These are phyloP conservation scores for Drosophila sturtevanti DNA, from an alignment of 1,140 invertebrate species.

Conservation along the genomic window DNA sequence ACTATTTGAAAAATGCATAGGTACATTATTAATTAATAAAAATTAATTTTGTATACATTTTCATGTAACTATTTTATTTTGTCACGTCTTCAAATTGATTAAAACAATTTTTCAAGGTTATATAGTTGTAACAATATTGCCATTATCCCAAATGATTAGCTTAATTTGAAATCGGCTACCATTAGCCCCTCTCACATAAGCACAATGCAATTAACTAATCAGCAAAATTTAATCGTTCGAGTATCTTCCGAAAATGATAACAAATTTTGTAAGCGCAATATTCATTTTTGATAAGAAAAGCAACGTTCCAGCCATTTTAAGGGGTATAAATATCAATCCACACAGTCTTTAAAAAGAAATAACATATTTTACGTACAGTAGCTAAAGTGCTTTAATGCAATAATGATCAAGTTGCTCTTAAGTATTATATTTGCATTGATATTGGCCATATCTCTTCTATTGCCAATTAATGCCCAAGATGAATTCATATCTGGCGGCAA, in stretches of 20 bases:
- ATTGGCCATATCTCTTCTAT: background rate
- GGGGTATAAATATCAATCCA: conserved; percentile 38
- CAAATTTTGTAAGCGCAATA: conserved; percentile 5
- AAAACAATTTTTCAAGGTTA: too few species aligned
- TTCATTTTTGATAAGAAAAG: conserved; percentile 35
- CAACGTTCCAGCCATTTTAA: conserved; percentile 4
- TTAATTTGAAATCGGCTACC: background rate
- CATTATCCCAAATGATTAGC: background rate
- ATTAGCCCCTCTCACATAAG: background rate
- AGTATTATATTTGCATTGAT: background rate
- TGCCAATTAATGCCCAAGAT: background rate
- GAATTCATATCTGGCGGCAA: too few species aligned
- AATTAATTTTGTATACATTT: too few species aligned
- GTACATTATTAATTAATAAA: too few species aligned
- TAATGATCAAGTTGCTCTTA: background rate
- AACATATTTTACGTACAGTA: background rate
- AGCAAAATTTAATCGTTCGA: conserved; percentile 27
- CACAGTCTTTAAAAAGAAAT: conserved; percentile 9
- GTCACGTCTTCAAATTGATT: too few species aligned
- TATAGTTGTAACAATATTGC: background rate
- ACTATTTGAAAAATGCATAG: too few species aligned
- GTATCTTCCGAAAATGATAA: conserved; percentile 38
- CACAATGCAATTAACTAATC: conserved; percentile 26
- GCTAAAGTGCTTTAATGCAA: background rate
- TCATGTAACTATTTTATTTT: too few species aligned